Evolutionary conservation across 1,140 invertebrate genomes (phyloP).

Genomic region (Tachypleus tridentatus): DNA sequence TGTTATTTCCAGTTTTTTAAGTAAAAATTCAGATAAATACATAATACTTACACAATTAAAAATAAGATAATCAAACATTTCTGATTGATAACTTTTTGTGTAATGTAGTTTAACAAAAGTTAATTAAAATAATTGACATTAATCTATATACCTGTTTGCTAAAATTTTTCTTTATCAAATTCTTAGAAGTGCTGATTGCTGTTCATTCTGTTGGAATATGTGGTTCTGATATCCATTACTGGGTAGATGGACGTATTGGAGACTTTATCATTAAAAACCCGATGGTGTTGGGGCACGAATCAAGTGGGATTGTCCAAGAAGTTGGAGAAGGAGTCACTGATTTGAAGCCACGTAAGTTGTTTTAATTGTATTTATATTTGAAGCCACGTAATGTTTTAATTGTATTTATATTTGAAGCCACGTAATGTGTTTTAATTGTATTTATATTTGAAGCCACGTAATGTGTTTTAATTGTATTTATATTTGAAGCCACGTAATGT

Average conservation of each 20-base stretch:
- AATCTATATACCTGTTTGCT: background rate
- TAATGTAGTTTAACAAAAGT: background rate
- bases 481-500: too few species aligned
- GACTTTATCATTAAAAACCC: slow-evolving; percentile 65
- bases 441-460: too few species aligned
- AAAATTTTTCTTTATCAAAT: background rate
- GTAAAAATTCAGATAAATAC: slow-evolving; percentile 28
- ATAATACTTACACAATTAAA: slow-evolving; percentile 31
- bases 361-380: too few species aligned
- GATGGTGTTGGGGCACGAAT: slow-evolving; percentile 84
- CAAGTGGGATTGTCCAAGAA: slow-evolving; percentile 57
- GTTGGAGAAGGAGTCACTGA: slow-evolving; percentile 59
- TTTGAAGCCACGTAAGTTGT: slow-evolving; percentile 38
- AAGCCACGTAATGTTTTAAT: too few species aligned
- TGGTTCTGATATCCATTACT: slow-evolving; percentile 90
- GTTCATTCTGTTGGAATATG: slow-evolving; percentile 91
- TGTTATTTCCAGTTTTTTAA: slow-evolving; percentile 23
- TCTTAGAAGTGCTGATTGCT: slow-evolving; percentile 61
- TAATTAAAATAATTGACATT: background rate
- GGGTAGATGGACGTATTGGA: slow-evolving; percentile 65
- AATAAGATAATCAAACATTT: slow-evolving; percentile 2
- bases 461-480: too few species aligned
- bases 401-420: too few species aligned
- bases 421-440: too few species aligned
- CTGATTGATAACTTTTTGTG: background rate